phyloP scores from a whole-genome alignment of 2,888 invertebrate genomes.

The Aporophyla lueneburgensis region DNA sequence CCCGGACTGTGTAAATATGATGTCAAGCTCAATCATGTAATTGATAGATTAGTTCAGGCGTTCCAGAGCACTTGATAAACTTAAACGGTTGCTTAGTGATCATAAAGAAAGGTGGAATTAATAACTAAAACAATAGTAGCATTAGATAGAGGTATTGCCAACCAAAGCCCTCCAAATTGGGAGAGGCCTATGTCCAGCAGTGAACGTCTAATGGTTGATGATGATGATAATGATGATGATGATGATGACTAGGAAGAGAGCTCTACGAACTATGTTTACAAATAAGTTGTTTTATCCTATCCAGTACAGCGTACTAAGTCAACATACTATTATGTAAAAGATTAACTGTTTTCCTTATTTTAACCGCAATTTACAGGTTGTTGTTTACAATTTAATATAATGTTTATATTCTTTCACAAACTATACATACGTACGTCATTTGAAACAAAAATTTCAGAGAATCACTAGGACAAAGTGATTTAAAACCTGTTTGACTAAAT shows the following conservation, averaged over 20 bases:
- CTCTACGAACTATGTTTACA: slow-evolving; percentile 24
- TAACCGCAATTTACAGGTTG: slow-evolving; percentile 5
- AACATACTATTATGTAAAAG: slow-evolving; percentile 25
- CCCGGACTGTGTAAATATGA: slow-evolving; percentile 52
- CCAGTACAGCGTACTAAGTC: background rate
- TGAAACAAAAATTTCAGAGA: slow-evolving; percentile 17
- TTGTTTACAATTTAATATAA: background rate
- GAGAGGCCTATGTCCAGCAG: too few relatives aligned
- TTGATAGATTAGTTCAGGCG: slow-evolving; percentile 39
- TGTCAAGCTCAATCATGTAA: slow-evolving; percentile 33
- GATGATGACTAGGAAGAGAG: too few relatives aligned
- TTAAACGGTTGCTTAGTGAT: slow-evolving; percentile 2
- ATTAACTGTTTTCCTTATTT: slow-evolving; percentile 23
- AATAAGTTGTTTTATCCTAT: slow-evolving; percentile 18
- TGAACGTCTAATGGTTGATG: too few relatives aligned
- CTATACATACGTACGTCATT: slow-evolving; percentile 5
- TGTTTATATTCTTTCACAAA: slow-evolving; percentile 10
- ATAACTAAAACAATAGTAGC: background rate
- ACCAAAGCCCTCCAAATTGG: too few relatives aligned
- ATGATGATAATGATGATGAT: too few relatives aligned
- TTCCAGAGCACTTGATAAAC: slow-evolving; percentile 30
- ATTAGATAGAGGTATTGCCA: too few relatives aligned
- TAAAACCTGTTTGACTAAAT: background rate
- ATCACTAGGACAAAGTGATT: background rate
- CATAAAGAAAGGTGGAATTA: background rate